Evolutionary conservation across 2,888 invertebrate genomes (phyloP).

Genomic region (Bellardia bayeri): DNA sequence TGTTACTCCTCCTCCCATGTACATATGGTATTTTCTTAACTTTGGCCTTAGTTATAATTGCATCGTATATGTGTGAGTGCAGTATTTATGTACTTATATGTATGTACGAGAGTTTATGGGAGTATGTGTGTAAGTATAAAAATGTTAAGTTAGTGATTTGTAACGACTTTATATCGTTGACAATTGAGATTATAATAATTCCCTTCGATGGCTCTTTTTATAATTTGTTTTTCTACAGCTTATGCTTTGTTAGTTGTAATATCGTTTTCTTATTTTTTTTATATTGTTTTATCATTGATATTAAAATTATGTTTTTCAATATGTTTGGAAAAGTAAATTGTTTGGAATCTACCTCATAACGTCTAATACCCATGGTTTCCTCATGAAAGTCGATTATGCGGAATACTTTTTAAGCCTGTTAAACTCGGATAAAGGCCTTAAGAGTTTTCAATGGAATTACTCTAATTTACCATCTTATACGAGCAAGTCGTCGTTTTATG

Average conservation of each 20-base stretch:
- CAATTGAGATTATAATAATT: slow-evolving; percentile 43
- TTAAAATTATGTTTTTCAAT: neutral
- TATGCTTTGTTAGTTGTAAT: neutral
- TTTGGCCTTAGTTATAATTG: slow-evolving; percentile 1
- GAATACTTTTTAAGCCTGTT: too few species aligned
- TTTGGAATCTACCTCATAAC: neutral
- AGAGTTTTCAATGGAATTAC: too few species aligned
- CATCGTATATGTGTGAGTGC: neutral
- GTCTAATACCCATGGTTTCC: too few species aligned
- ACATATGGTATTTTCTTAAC: slow-evolving; percentile 7
- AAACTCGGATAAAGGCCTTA: too few species aligned
- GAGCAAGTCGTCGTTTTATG: too few species aligned
- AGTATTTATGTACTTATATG: neutral
- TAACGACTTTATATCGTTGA: slow-evolving; percentile 24
- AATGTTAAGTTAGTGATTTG: slow-evolving; percentile 5
- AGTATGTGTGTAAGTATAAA: neutral
- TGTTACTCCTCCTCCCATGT: neutral
- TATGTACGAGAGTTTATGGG: neutral
- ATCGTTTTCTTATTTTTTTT: neutral
- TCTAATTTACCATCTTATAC: too few species aligned
- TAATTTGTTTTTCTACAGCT: slow-evolving; percentile 4
- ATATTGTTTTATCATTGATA: neutral
- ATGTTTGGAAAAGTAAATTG: neutral
- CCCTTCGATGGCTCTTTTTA: neutral
- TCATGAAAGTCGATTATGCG: too few species aligned